Base-by-base conservation (phyloP, 2,113 vertebrate genomes). In the Morone saxatilis region DNA sequence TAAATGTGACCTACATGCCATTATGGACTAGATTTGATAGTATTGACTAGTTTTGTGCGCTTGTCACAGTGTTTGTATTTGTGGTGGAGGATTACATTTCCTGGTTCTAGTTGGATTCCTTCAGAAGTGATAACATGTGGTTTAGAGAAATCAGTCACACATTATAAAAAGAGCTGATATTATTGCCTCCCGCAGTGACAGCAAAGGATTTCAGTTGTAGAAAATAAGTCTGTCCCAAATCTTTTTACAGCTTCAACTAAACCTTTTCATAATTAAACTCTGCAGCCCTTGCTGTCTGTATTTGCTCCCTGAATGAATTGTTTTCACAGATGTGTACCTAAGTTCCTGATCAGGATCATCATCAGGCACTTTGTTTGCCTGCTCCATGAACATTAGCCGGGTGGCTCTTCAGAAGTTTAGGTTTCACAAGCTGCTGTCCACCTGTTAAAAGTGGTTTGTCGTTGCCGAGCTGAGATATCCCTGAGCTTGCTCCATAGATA, bases 391-490 rank as follows among this genome's bases (percentile, higher is more conserved):
- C 85, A 36, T 86, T 43, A 67, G 51, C 57, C 77, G 59, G 7
- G 73, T 69, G 7, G 8, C 74, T 62, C 57, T 41, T 81, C 50
- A 75, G 69, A 86, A 76, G 85, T 86, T 66, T 73, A 72, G 36
- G 77, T 90, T 88, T 88, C 79, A 83, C 80, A 71, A 76, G 84
- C 80, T 86, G 69, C 84, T 38, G 57, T 79, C 86, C 89, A 92
- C 86, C 88, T 92, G 90, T 90, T 82, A 69, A 22, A 84, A 80
- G 71, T 20, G 76, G 86, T 83, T 91, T 86, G 76, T 89, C 22
- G 19, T 79, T 81, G 81, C 88, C 10, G 41, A 75, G 68, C 60
- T 78, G n/a, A 81, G 66, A 77, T 90, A 71, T 83, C 60, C 57
- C 65, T 72, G 65, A 77, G 41, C 80, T 65, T 63, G 50, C 76